Evolutionary conservation across 2,888 invertebrate species (phyloP), one percentile per base, ranked within the genome.

Genomic region (Hemistola chrysoprasaria): DNA sequence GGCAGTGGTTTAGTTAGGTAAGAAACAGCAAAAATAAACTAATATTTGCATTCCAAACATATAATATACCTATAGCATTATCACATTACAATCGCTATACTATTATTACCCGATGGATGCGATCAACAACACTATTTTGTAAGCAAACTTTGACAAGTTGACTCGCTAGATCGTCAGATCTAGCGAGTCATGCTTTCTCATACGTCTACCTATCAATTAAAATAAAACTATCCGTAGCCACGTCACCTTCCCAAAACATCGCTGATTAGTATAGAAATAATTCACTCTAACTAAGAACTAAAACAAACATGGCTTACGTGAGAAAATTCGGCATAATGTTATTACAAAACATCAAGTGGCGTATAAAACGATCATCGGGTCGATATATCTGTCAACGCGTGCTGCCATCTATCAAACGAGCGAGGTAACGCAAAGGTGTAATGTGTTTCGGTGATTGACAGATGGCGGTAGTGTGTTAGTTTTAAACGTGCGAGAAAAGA

Each of bases 331-430:
- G 44, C 11, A 61, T 66, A 68, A 66, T 72, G 71, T 77, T 75
- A 75, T 74, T 65, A 73, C 70, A 74, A 65, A 63, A 61, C 73
- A 76, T 77, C 75, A 72, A 74, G 66, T 66, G 58, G 53, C 62
- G 35, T 69, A 80, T 87, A 77, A 83, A 85, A 78, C 64, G 59
- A 53, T 85, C 85, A 63, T 30, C 77, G 53, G 49, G 24, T 47
- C 62, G 40, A 78, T 85, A 77, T 78, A 79, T 83, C 83, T 57
- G 46, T 85, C 74, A 64, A 32, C 80, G 69, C 52, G 73, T 79
- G 72, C 74, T 78, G 86, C 83, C 86, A 85, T 84, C 86, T 86
- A 78, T 86, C 80, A 75, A 57, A 60, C 54, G 53, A 43, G 60
- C 56, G 53, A 57, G 58, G 71, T 65, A 78, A 66, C 75, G 65